phyloP scores from a whole-genome alignment of 2,888 invertebrate species.

The Drosophila rellima region DNA sequence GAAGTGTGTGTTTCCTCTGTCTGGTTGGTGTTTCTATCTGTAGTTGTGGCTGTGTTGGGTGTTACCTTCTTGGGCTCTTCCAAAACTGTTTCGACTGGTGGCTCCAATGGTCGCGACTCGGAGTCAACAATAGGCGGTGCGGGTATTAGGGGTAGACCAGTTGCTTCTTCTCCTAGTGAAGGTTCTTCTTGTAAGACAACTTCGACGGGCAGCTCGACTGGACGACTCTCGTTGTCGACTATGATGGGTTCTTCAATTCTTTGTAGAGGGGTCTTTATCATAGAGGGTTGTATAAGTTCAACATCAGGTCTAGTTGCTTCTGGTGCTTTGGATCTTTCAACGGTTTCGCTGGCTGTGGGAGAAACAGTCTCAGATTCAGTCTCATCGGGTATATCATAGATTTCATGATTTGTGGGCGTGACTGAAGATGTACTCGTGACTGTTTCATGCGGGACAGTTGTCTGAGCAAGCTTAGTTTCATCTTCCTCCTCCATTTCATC shows the following conservation, averaged over 20 bases:
- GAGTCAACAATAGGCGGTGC: conserved; percentile 60
- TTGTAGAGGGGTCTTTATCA: neutral
- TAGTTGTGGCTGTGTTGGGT: conserved; percentile 28
- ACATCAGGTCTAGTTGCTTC: neutral
- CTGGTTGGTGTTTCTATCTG: conserved; percentile 13
- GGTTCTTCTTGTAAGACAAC: conserved; percentile 9
- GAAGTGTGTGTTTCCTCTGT: conserved; percentile 29
- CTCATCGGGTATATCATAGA: conserved; percentile 18
- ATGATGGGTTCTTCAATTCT: neutral
- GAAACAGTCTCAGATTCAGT: conserved; percentile 51
- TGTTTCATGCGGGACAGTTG: conserved; percentile 38
- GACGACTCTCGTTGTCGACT: conserved; percentile 37
- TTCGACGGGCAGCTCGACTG: conserved; percentile 39
- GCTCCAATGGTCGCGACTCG: conserved; percentile 66
- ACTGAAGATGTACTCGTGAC: conserved; percentile 50
- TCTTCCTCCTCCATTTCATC: conserved; percentile 41
- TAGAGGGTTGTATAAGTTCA: neutral
- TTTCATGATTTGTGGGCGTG: conserved; percentile 64
- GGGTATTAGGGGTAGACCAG: conserved; percentile 43
- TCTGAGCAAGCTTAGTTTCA: conserved; percentile 4
- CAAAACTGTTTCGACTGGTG: conserved; percentile 63
- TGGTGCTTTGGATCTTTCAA: neutral
- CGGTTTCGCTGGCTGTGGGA: conserved; percentile 45
- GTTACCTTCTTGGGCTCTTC: conserved; percentile 71
- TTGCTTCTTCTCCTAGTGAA: conserved; percentile 11